Evolutionary conservation across 1,140 invertebrate species (phyloP).

Genomic region (Brachionus koreanus): DNA sequence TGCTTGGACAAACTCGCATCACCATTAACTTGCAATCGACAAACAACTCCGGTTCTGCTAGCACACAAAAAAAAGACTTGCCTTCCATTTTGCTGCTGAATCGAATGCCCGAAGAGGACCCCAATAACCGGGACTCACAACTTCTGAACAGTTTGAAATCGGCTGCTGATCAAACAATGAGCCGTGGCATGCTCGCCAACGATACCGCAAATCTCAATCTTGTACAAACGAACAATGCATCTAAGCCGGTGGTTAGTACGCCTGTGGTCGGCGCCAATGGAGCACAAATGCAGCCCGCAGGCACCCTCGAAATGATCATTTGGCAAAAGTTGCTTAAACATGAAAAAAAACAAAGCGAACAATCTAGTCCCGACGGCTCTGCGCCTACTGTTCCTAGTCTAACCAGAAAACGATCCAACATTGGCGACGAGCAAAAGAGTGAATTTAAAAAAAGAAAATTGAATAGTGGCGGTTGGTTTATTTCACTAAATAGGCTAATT

Average conservation of each 20-base stretch:
- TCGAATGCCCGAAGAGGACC: slow-evolving; percentile 11
- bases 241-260: neutral
- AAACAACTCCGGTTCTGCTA: neutral
- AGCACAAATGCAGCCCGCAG: neutral
- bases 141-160: slow-evolving; percentile 12
- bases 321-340: slow-evolving; percentile 28
- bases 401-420: neutral
- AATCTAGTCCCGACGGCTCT: neutral
- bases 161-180: slow-evolving; percentile 21
- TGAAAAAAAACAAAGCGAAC: neutral
- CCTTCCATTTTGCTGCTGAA: slow-evolving; percentile 27
- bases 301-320: neutral
- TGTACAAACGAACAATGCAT: neutral
- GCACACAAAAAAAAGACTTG: slow-evolving; percentile 6
- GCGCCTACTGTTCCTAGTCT: neutral
- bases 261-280: neutral
- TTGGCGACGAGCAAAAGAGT: neutral
- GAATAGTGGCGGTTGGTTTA: slow-evolving; percentile 36
- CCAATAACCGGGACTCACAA: slow-evolving; percentile 3
- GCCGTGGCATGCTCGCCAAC: neutral
- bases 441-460: slow-evolving; percentile 35
- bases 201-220: neutral
- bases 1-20: slow-evolving; percentile 24
- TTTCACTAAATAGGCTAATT: neutral
- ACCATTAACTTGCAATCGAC: neutral